These are phyloP conservation scores for Oreohelix idahoensis DNA, from an alignment of 1,140 invertebrate genomes.

Conservation along the genomic window DNA sequence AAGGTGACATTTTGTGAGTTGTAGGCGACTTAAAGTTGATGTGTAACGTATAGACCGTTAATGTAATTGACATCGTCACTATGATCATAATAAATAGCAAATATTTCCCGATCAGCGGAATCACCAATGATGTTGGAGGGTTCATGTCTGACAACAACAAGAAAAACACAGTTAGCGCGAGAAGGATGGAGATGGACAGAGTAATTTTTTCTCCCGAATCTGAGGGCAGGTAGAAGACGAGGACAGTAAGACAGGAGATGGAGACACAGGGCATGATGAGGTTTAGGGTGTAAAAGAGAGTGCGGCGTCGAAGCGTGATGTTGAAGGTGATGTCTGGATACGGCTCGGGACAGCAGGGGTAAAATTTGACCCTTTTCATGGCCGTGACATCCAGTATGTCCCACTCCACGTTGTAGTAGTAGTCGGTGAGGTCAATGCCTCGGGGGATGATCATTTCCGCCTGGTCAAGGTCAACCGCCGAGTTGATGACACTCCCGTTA, in stretches of 20 bases:
- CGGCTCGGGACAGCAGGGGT: constrained; percentile 92
- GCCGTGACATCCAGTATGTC: constrained; percentile 96
- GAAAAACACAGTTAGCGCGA: constrained; percentile 73
- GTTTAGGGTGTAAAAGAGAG: constrained; percentile 73
- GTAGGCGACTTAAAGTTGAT: constrained; percentile 70
- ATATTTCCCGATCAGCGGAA: constrained; percentile 73
- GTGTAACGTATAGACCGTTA: constrained; percentile 72
- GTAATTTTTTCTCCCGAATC: constrained; percentile 74
- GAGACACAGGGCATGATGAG: constrained; percentile 73
- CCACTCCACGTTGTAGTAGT: constrained; percentile 92
- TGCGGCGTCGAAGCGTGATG: constrained; percentile 88
- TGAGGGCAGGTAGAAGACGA: constrained; percentile 73
- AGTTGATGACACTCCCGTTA: constrained; percentile 21
- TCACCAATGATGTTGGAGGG: constrained; percentile 71
- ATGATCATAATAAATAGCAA: constrained; percentile 73
- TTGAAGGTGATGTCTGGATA: constrained; percentile 99
- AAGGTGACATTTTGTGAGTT: constrained; percentile 72
- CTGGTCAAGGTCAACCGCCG: constrained; percentile 82
- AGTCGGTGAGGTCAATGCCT: constrained; percentile 69
- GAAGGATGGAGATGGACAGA: constrained; percentile 71
- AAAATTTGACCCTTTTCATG: constrained; percentile 76
- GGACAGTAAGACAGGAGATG: constrained; percentile 74
- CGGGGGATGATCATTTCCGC: constrained; percentile 48
- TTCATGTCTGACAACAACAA: constrained; percentile 73
- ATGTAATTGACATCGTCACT: constrained; percentile 72